Evolutionary conservation across 64 coral and sea anemone species (phyloP).

Genomic region (Montipora foliosa): DNA sequence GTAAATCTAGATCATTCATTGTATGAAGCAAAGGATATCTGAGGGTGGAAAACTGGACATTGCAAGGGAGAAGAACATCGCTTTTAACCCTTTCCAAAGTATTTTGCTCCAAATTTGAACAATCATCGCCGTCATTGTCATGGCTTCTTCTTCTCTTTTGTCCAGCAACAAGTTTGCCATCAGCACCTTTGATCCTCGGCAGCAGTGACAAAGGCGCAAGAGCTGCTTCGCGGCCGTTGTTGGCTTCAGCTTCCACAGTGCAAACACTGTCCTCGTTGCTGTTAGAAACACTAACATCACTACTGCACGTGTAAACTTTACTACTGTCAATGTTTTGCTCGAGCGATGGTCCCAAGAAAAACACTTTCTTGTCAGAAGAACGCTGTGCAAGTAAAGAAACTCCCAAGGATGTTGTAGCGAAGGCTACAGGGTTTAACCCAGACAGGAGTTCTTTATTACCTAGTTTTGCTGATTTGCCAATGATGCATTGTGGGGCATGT

Average conservation of each 20-base stretch:
- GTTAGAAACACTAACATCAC: slow-evolving; percentile 16
- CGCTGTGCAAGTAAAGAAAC: slow-evolving; percentile 73
- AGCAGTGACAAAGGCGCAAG: slow-evolving; percentile 15
- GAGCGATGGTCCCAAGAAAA: slow-evolving; percentile 77
- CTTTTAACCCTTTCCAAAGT: not conserved
- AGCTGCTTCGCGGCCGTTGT: slow-evolving; percentile 58
- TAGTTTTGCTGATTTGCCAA: not conserved
- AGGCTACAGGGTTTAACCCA: slow-evolving; percentile 78
- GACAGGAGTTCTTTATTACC: slow-evolving; percentile 65
- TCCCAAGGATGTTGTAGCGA: slow-evolving; percentile 80
- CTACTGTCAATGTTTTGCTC: slow-evolving; percentile 68
- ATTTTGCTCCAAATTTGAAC: not conserved
- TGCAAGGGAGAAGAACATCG: slow-evolving; percentile 14
- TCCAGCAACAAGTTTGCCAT: slow-evolving; percentile 7
- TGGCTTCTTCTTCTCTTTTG: slow-evolving; percentile 70
- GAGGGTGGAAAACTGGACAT: not conserved
- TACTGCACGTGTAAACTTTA: slow-evolving; percentile 76
- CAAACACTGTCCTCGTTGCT: slow-evolving; percentile 61
- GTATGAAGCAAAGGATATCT: slow-evolving; percentile 64
- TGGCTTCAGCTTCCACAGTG: slow-evolving; percentile 82
- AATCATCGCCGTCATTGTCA: slow-evolving; percentile 5
- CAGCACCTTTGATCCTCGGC: not conserved
- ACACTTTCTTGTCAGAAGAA: slow-evolving; percentile 39
- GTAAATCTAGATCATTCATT: slow-evolving; percentile 51
- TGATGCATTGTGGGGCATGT: slow-evolving; percentile 75